phyloP scores from a whole-genome alignment of 1,140 invertebrate genomes.

The Dinoponera quadriceps region DNA sequence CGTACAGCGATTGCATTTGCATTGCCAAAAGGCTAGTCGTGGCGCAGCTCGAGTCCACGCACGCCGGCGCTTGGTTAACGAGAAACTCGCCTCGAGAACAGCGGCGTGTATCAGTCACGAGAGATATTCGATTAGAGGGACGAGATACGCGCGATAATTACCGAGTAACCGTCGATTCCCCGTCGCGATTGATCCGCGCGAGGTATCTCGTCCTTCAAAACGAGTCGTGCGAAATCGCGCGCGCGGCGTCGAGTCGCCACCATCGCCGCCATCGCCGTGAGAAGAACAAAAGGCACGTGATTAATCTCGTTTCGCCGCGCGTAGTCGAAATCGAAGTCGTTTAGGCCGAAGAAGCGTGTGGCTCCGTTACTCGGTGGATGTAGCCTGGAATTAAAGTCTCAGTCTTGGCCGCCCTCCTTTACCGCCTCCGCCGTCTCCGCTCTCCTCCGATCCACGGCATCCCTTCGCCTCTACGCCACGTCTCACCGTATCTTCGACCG shows the following conservation, averaged over 20 bases:
- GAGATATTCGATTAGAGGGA: neutral
- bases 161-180: neutral
- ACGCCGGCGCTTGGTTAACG: neutral
- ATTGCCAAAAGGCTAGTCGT: slow-evolving; percentile 71
- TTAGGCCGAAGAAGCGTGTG: slow-evolving; percentile 70
- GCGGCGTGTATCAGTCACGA: neutral
- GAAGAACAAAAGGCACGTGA: slow-evolving; percentile 69
- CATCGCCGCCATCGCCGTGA: neutral
- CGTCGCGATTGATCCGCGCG: neutral
- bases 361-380: slow-evolving; percentile 70
- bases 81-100: neutral
- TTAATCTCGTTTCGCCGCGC: slow-evolving; percentile 77
- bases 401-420: slow-evolving; percentile 62
- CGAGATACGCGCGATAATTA: neutral
- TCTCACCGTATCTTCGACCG: slow-evolving; percentile 79
- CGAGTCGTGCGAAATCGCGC: neutral
- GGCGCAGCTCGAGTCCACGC: slow-evolving; percentile 27
- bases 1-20: slow-evolving; percentile 75
- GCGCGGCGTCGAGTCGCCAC: neutral
- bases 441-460: slow-evolving; percentile 43
- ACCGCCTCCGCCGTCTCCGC: slow-evolving; percentile 62
- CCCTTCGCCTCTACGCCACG: slow-evolving; percentile 67
- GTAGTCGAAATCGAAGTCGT: slow-evolving; percentile 79
- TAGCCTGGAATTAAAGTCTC: slow-evolving; percentile 81
- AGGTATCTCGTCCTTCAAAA: neutral